phyloP scores from a whole-genome alignment of 1,140 invertebrate species.

The Drosophila hydei region DNA sequence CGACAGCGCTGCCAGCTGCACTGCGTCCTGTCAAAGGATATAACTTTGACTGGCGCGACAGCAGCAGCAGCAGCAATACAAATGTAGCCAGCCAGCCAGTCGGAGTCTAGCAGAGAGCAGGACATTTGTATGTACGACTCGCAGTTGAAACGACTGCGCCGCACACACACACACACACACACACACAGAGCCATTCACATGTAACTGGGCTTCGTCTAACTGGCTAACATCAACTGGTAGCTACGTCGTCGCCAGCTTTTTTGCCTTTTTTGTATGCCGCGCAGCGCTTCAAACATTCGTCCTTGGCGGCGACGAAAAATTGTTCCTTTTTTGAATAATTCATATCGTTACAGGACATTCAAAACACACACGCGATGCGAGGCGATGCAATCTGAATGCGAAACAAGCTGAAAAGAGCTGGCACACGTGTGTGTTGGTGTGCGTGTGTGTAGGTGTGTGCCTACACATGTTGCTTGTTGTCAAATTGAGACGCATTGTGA shows the following conservation, averaged over 20 bases:
- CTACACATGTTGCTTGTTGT: constrained; percentile 74
- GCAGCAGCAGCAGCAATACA: constrained; percentile 63
- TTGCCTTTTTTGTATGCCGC: constrained; percentile 81
- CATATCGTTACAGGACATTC: constrained; percentile 83
- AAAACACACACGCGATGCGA: constrained; percentile 75
- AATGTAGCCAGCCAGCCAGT: constrained; percentile 67
- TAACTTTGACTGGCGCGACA: constrained; percentile 57
- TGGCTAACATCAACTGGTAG: constrained; percentile 64
- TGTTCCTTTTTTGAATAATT: constrained; percentile 82
- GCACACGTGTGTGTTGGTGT: constrained; percentile 25
- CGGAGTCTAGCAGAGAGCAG: constrained; percentile 48
- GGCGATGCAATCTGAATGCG: constrained; percentile 82
- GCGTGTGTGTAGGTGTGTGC: constrained; percentile 8
- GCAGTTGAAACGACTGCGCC: constrained; percentile 42
- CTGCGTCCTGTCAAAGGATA: constrained; percentile 73
- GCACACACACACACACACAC: constrained; percentile 52
- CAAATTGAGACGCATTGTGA: constrained; percentile 66
- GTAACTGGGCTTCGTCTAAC: constrained; percentile 56
- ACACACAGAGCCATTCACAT: constrained; percentile 47
- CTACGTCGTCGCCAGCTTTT: constrained; percentile 51
- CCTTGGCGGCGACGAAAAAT: constrained; percentile 80
- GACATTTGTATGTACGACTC: constrained; percentile 77
- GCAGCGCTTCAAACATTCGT: constrained; percentile 79
- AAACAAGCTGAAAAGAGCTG: constrained; percentile 59
- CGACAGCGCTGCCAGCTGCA: constrained; percentile 46